Conservation (phyloP, 2,113 vertebrate genomes). For the Leuciscus idus region DNA sequence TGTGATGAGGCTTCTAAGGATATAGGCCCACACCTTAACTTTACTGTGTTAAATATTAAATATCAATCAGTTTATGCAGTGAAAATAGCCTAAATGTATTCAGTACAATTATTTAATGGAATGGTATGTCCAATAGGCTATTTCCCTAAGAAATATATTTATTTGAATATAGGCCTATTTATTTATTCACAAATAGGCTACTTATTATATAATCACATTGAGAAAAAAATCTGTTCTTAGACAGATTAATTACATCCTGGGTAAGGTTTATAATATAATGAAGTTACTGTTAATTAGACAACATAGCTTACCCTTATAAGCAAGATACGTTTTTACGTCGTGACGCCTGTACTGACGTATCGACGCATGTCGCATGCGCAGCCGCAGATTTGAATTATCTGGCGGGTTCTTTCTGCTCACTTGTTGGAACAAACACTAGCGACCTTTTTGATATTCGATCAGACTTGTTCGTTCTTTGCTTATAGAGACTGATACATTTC, state of each 20-base stretch:
- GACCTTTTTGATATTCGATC: too few species aligned
- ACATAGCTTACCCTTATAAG: neutral
- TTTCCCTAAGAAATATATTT: neutral
- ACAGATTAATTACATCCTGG: neutral
- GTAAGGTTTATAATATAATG: neutral
- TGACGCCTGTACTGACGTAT: neutral
- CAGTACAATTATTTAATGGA: neutral
- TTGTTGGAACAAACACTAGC: neutral
- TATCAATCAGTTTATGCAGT: neutral
- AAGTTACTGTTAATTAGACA: neutral
- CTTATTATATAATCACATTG: neutral
- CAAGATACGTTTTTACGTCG: neutral
- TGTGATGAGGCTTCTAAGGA: neutral
- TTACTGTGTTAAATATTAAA: too few species aligned
- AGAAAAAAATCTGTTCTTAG: too few species aligned
- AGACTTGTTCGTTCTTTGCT: neutral
- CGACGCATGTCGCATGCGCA: slow-evolving; percentile 53
- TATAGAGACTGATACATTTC: too few species aligned
- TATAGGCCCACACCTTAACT: too few species aligned
- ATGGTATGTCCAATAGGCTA: neutral
- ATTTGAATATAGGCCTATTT: too few species aligned
- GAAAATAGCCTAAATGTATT: neutral
- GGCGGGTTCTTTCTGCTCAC: slow-evolving; percentile 58
- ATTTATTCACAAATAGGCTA: too few species aligned
- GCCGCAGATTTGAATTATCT: slow-evolving; percentile 53